phyloP scores from a whole-genome alignment of 2,888 invertebrate species.

The Pammene aurita region DNA sequence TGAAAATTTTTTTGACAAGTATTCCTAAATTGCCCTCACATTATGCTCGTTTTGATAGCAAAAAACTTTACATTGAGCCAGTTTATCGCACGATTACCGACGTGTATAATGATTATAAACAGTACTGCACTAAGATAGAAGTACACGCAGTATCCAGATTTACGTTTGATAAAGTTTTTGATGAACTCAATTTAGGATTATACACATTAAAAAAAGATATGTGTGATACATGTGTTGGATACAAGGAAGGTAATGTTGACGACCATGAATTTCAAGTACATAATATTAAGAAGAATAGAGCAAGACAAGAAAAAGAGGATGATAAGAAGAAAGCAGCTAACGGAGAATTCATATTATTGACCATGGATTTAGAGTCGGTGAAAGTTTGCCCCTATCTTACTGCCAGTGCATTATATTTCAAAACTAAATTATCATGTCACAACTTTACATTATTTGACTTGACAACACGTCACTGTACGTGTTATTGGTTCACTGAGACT shows the following conservation, averaged over 20 bases:
- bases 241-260: slow-evolving; percentile 31
- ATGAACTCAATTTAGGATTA: slow-evolving; percentile 1
- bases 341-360: slow-evolving; percentile 30
- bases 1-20: slow-evolving; percentile 41
- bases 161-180: too few relatives aligned
- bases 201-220: slow-evolving; percentile 26
- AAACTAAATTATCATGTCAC: slow-evolving; percentile 10
- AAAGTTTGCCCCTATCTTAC: slow-evolving; percentile 32
- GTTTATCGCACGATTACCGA: slow-evolving; percentile 8
- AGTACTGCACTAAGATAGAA: slow-evolving; percentile 8
- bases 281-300: slow-evolving; percentile 36
- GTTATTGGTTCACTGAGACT: neutral
- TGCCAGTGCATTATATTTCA: slow-evolving; percentile 4
- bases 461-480: neutral
- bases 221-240: slow-evolving; percentile 28
- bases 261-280: slow-evolving; percentile 30
- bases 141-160: too few relatives aligned
- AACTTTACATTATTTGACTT: slow-evolving; percentile 3
- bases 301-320: slow-evolving; percentile 37
- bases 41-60: slow-evolving; percentile 40
- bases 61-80: slow-evolving; percentile 2
- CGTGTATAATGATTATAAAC: slow-evolving; percentile 5
- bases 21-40: slow-evolving; percentile 49
- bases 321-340: slow-evolving; percentile 34
- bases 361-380: slow-evolving; percentile 42